Base-by-base conservation (phyloP, 1,140 invertebrate genomes). In the Sinella curviseta region DNA sequence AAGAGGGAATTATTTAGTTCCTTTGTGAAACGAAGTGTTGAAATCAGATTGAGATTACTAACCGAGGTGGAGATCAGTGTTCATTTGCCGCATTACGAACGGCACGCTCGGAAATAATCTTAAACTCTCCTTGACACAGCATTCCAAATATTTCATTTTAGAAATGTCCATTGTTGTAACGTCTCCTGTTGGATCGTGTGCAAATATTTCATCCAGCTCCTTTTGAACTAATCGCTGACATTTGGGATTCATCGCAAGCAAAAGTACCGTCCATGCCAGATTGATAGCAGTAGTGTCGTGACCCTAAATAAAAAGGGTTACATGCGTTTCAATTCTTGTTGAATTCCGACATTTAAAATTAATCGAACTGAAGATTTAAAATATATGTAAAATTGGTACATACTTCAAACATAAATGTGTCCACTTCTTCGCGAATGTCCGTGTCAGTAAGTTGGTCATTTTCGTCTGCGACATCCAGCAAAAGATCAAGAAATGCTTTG, bases 81-180 rank as follows among this genome's bases (percentile, higher is more conserved):
- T 24, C 1, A 70, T 24, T 70, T 70, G 30, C 81, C 90, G 84
- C 16, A 81, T 84, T 76, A 92, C 88, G 39, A 89, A 82, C 12
- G 92, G 91, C 20, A 92, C 91, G 77, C 90, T 89, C 17, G 92
- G 91, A 85, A 89, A 92, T 3, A 91, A 77, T 78, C 90, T 84
- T 0, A 92, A 84, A 1, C 88, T 83, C 86, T 92, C 91, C 81
- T 91, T 93, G 26, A 93, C 89, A 33, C 90, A 90, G 80, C 88
- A 88, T 80, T 92, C 91, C 3, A 92, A 85, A 85, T 92, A 92
- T 26, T 88, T 88, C 83, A 92, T 86, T 78, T 89, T 85, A 26
- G 86, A 74, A 0, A 90, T 77, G 60, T 90, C 87, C 36, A 89
- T 86, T 76, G 87, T 81, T 1, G 87, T 89, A 0, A 87, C 83